A percentile compares a stretch with the other conserved stretches of the same genome.
phyloP scores from a whole-genome alignment of 2,113 vertebrate genomes.

The Chlorodrepanis virens region DNA sequence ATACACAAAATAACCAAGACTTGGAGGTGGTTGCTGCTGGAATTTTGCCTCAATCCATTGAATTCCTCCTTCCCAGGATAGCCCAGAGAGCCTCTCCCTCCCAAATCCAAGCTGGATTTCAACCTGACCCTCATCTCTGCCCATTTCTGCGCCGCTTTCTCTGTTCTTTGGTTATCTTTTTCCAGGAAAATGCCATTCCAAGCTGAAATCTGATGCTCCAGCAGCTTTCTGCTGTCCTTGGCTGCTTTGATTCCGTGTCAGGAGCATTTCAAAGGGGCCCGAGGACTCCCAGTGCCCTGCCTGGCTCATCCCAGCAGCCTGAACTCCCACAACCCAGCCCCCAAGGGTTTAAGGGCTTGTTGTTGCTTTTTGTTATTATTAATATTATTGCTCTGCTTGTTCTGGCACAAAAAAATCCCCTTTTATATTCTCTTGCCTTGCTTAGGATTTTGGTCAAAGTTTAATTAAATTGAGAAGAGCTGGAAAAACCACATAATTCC shows the following conservation, averaged over 20 bases:
- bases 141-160: not conserved
- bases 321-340: not conserved
- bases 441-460: conserved; percentile 35
- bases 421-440: not conserved
- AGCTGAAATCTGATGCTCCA: not conserved
- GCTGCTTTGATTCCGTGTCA: fast-evolving
- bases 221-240: not conserved
- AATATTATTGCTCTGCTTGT: conserved; percentile 10
- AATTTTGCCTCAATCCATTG: not conserved
- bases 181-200: not conserved
- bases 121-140: not conserved
- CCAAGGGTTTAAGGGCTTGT: not conserved
- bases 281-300: not conserved
- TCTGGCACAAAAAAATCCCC: not conserved
- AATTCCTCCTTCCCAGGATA: fast-evolving
- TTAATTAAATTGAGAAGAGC: conserved; percentile 39
- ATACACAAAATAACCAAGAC: not conserved
- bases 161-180: fast-evolving
- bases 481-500: conserved; percentile 15
- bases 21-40: not conserved
- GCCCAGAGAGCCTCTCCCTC: not conserved
- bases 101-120: fast-evolving
- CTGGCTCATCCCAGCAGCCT: not conserved
- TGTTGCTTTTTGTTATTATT: conserved; percentile 13
- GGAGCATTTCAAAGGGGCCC: not conserved